Percentiles rank a stretch among this genome's conserved stretches.
Evolutionary conservation across 2,113 vertebrate genomes (phyloP).

Genomic region (Murina feae): DNA sequence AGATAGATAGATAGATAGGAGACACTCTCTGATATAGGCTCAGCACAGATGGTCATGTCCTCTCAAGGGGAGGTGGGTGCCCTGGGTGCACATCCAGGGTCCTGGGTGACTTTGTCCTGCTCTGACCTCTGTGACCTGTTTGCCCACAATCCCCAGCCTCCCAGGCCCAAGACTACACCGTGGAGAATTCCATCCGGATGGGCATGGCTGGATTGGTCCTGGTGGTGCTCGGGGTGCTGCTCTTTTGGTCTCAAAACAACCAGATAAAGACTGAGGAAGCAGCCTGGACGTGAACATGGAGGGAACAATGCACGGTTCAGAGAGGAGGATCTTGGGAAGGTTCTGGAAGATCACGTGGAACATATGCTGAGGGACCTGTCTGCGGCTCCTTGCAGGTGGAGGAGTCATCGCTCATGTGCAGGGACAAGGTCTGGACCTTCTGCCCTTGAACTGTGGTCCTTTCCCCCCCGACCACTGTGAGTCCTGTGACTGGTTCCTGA

Average conservation of each 20-base stretch:
- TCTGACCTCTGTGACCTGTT: not conserved
- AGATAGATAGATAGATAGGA: too few species aligned
- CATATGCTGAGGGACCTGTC: not conserved
- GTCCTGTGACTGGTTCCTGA: not conserved
- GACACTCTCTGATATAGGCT: accelerated
- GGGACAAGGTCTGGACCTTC: not conserved
- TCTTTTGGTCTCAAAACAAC: not conserved
- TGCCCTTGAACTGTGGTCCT: not conserved
- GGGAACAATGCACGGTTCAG: accelerated
- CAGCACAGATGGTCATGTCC: accelerated
- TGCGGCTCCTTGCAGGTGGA: not conserved
- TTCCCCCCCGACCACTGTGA: not conserved
- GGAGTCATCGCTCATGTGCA: not conserved
- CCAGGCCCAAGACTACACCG: not conserved
- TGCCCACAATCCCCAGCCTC: not conserved
- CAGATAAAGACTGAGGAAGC: not conserved
- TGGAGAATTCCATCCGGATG: not conserved
- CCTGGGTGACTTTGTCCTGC: too few species aligned
- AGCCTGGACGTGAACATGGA: not conserved
- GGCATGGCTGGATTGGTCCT: not conserved
- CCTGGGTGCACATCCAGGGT: accelerated
- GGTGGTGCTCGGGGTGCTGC: not conserved
- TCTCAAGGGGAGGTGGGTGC: not conserved
- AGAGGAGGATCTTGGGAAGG: too few species aligned
- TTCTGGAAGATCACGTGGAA: too few species aligned